Evolutionary conservation across 2,113 vertebrate species (phyloP).

Genomic region (Synodontis membranacea): DNA sequence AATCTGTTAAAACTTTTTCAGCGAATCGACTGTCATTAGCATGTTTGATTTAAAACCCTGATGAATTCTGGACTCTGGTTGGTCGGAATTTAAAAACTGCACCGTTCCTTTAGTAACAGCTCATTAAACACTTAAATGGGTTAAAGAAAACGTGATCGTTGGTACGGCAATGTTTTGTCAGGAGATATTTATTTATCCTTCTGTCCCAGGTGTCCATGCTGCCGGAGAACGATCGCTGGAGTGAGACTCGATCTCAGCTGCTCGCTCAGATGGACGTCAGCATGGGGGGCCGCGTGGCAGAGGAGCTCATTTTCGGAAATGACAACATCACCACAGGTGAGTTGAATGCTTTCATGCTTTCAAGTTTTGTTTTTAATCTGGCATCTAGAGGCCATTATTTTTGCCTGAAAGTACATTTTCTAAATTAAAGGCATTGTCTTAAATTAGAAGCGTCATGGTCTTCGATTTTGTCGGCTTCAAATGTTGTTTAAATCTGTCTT

Average conservation of each 20-base stretch:
- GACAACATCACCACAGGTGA: conserved; percentile 93
- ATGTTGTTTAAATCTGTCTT: not conserved
- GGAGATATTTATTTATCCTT: not conserved
- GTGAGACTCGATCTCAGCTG: conserved; percentile 93
- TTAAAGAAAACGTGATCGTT: not conserved
- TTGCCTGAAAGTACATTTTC: not conserved
- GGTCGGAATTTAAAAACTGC: too few species aligned
- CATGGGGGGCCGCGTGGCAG: conserved; percentile 95
- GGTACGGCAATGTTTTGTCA: not conserved
- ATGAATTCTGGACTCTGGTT: not conserved
- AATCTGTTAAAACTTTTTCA: too few species aligned
- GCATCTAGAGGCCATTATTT: too few species aligned
- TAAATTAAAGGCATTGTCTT: too few species aligned
- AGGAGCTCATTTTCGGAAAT: conserved; percentile 93
- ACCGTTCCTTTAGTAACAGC: not conserved
- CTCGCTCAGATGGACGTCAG: conserved; percentile 98
- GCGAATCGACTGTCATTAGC: not conserved
- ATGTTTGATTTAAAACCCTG: not conserved
- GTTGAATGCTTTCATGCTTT: not conserved
- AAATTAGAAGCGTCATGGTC: too few species aligned
- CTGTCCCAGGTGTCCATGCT: conserved; percentile 86
- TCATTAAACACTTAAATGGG: too few species aligned
- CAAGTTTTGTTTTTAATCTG: not conserved
- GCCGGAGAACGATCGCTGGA: conserved; percentile 95
- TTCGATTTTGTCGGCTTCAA: not conserved